Conservation (phyloP, 1,140 invertebrate genomes). For the Leptinotarsa defecta region DNA sequence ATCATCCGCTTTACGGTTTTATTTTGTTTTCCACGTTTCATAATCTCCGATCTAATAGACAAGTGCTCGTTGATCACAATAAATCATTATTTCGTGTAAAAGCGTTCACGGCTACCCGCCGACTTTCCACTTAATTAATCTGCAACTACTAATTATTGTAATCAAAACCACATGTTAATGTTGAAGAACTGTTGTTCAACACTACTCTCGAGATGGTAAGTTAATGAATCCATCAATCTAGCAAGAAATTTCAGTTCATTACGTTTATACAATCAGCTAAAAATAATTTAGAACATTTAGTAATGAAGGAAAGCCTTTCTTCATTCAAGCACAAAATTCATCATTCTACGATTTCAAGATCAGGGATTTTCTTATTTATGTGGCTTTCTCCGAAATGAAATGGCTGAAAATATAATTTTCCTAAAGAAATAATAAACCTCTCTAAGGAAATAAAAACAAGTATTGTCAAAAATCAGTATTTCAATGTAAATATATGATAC, state of each 20-base stretch:
- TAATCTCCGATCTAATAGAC: background rate
- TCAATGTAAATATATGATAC: too few relatives aligned
- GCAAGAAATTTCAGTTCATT: conserved; percentile 1
- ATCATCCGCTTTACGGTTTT: too few relatives aligned
- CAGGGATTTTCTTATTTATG: too few relatives aligned
- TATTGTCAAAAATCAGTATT: too few relatives aligned
- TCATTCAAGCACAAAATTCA: background rate
- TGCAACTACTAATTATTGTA: conserved; percentile 21
- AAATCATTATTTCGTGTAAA: conserved; percentile 12
- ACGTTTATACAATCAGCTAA: background rate
- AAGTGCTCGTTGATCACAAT: conserved; percentile 9
- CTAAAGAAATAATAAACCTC: too few relatives aligned
- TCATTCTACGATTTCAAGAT: too few relatives aligned
- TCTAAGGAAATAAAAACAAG: too few relatives aligned
- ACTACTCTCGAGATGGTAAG: background rate
- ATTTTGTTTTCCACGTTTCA: too few relatives aligned
- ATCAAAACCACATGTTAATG: conserved; percentile 14
- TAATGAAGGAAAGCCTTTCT: background rate
- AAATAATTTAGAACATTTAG: background rate
- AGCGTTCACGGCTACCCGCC: background rate
- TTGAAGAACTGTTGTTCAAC: conserved; percentile 10
- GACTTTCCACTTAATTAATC: conserved; percentile 16
- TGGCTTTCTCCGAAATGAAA: too few relatives aligned
- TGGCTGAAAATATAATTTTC: too few relatives aligned
- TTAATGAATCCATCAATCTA: conserved; percentile 6